These are phyloP conservation scores for Rhinolophus ferrumequinum DNA, from an alignment of 2,113 vertebrate genomes.

Conservation along the genomic window DNA sequence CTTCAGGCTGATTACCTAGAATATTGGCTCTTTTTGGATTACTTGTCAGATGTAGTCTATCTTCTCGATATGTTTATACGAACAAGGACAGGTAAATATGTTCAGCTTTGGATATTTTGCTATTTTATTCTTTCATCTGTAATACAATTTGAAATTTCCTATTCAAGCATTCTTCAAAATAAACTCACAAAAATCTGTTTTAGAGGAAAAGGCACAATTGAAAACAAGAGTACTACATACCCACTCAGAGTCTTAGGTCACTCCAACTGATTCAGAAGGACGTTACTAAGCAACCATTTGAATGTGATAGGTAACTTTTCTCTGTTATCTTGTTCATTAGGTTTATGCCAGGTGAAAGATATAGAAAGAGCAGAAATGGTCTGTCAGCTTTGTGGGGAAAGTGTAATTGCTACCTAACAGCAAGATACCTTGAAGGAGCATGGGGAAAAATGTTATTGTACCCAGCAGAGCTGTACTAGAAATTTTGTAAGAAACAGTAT, in stretches of 20 bases:
- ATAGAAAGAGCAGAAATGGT: slow-evolving; percentile 1
- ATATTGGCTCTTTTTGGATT: slow-evolving; percentile 92
- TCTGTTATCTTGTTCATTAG: not conserved
- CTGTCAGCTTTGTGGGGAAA: not conserved
- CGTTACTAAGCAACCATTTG: not conserved
- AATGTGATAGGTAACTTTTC: not conserved
- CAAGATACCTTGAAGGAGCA: not conserved
- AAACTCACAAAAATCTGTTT: not conserved
- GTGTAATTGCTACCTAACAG: not conserved
- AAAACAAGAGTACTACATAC: not conserved
- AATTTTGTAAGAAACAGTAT: not conserved
- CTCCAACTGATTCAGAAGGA: not conserved
- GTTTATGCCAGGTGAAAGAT: not conserved
- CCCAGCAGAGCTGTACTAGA: not conserved
- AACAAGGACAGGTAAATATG: slow-evolving; percentile 92
- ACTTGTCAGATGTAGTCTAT: slow-evolving; percentile 89
- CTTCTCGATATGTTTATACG: slow-evolving; percentile 94
- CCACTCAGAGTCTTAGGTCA: no score
- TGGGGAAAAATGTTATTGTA: not conserved
- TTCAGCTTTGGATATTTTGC: slow-evolving; percentile 80
- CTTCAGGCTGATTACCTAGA: slow-evolving; percentile 91
- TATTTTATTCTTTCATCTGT: not conserved
- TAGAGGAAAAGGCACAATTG: not conserved
- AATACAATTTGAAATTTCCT: not conserved
- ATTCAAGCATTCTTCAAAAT: not conserved